These are phyloP conservation scores for Drosophila yooni DNA, from an alignment of 2,888 invertebrate species.

Conservation along the genomic window DNA sequence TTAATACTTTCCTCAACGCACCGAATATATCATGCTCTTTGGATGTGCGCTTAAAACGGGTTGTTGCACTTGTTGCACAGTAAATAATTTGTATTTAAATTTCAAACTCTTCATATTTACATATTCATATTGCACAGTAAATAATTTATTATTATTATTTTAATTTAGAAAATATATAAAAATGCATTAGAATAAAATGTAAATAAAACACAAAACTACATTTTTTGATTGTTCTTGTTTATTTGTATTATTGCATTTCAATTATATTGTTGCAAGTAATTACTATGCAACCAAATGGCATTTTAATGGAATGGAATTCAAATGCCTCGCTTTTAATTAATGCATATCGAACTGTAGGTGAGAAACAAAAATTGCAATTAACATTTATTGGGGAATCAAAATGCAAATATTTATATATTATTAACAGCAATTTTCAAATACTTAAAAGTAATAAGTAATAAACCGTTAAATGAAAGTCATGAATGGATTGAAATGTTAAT, in stretches of 20 bases:
- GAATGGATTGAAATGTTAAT: neutral
- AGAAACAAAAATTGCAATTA: neutral
- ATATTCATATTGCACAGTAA: neutral
- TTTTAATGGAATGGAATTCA: neutral
- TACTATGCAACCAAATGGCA: neutral
- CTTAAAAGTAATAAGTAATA: neutral
- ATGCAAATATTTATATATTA: neutral
- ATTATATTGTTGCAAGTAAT: neutral
- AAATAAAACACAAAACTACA: neutral
- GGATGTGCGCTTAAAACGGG: neutral
- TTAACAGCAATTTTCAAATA: neutral
- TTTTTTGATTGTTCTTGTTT: neutral
- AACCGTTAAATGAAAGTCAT: neutral
- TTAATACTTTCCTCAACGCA: neutral
- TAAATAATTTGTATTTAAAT: neutral
- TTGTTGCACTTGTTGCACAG: neutral
- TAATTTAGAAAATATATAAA: neutral
- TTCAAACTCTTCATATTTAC: too few relatives aligned
- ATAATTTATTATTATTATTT: neutral
- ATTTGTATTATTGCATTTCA: neutral
- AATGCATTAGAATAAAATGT: too few relatives aligned
- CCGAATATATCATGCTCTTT: conserved; percentile 19
- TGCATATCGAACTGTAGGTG: neutral
- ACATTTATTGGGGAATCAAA: neutral
- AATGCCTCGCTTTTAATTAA: neutral